phyloP scores from a whole-genome alignment of 2,113 vertebrate species.

The Heterotilapia buettikoferi region DNA sequence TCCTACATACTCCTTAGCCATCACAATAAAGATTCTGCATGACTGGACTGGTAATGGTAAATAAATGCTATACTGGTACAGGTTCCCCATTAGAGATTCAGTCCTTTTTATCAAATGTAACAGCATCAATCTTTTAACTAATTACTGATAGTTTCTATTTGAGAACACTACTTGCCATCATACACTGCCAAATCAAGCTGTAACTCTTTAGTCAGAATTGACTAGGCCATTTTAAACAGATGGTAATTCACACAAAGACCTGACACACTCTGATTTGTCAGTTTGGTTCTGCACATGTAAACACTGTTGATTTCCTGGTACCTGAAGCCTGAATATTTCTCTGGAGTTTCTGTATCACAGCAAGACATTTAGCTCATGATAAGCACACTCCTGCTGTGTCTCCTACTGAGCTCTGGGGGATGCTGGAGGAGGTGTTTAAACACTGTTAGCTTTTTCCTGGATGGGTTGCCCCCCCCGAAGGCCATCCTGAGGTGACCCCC shows the following conservation, averaged over 20 bases:
- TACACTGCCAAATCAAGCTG: neutral
- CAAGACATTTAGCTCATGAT: neutral
- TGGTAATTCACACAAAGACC: neutral
- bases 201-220: neutral
- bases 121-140: neutral
- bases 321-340: neutral
- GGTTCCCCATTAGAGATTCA: neutral
- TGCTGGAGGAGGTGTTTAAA: conserved; percentile 4
- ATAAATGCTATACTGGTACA: neutral
- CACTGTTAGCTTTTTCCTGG: neutral
- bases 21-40: neutral
- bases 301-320: neutral
- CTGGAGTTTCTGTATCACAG: neutral
- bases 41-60: neutral
- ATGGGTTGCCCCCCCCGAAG: neutral
- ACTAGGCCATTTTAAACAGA: neutral
- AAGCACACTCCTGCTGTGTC: neutral
- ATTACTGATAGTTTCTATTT: neutral
- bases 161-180: neutral
- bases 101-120: neutral
- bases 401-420: neutral
- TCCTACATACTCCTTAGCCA: neutral
- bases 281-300: neutral
- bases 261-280: neutral
- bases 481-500: neutral